Conservation (phyloP, 92 coral and sea anemone genomes). For the Zoanthus solanderi region DNA sequence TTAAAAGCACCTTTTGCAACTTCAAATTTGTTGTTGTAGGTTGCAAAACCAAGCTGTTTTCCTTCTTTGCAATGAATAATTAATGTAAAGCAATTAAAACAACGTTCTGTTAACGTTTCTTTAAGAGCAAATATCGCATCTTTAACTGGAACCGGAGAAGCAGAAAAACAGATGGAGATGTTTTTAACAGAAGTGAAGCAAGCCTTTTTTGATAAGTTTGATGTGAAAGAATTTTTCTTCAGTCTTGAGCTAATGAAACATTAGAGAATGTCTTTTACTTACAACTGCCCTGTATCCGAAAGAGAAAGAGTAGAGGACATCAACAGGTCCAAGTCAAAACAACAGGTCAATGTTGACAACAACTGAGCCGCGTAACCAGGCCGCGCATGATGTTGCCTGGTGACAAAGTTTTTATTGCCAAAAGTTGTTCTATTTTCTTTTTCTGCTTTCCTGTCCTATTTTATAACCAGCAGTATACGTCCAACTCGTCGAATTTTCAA, state of each 20-base stretch:
- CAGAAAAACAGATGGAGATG: not conserved
- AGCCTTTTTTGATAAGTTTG: not conserved
- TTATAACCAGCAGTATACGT: no score
- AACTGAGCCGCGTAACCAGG: not conserved
- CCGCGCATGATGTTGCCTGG: not conserved
- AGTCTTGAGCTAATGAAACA: not conserved
- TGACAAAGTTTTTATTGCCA: not conserved
- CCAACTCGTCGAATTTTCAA: no score
- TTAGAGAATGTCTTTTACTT: not conserved
- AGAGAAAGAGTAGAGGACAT: not conserved
- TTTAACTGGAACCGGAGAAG: not conserved
- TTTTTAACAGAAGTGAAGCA: not conserved
- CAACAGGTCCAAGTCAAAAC: conserved; percentile 35
- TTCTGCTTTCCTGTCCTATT: no score
- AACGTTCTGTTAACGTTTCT: not conserved
- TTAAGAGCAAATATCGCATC: not conserved
- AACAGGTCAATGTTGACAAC: conserved; percentile 20
- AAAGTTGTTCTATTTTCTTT: no score
- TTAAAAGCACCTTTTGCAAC: not conserved
- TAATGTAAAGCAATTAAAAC: not conserved
- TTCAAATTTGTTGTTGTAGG: not conserved
- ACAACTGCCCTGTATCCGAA: not conserved
- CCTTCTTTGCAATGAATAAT: not conserved
- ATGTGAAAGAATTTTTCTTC: not conserved
- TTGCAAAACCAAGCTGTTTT: not conserved